Evolutionary conservation across 2,888 invertebrate genomes (phyloP).

Genomic region (Autographa pulchrina): DNA sequence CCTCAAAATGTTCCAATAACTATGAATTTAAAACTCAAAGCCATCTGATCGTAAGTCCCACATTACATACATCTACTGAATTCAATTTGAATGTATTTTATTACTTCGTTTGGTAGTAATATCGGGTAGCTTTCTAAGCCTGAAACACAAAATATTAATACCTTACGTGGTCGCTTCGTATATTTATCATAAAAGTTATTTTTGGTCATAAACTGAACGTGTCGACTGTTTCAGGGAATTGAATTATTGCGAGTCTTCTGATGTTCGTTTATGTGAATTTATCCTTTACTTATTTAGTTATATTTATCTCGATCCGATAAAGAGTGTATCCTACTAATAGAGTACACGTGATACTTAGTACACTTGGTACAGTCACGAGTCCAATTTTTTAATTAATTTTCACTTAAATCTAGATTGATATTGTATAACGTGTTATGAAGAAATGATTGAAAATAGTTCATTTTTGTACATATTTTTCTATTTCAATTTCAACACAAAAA

Average conservation of each 20-base stretch:
- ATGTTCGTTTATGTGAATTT: background rate
- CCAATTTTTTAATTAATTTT: too few relatives aligned
- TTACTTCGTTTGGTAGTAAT: constrained; percentile 42
- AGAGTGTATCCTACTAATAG: background rate
- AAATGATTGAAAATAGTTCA: too few relatives aligned
- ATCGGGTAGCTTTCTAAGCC: constrained; percentile 41
- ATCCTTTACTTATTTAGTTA: background rate
- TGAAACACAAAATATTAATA: constrained; percentile 36
- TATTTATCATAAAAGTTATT: constrained; percentile 55
- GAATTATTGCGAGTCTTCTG: constrained; percentile 33
- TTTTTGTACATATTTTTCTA: too few relatives aligned
- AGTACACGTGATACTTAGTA: background rate
- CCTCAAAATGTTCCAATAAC: background rate
- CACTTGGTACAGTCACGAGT: too few relatives aligned
- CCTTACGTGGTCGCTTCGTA: constrained; percentile 37
- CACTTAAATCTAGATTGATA: too few relatives aligned
- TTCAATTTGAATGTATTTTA: constrained; percentile 53
- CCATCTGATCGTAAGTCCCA: constrained; percentile 35
- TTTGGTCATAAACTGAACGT: constrained; percentile 51
- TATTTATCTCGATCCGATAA: background rate
- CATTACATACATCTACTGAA: constrained; percentile 40
- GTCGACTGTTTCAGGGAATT: constrained; percentile 48
- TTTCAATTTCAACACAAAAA: too few relatives aligned
- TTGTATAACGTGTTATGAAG: too few relatives aligned
- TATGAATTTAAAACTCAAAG: constrained; percentile 13